Conservation (phyloP, 2,797 vertebrate species). For the Onychomys torridus region DNA sequence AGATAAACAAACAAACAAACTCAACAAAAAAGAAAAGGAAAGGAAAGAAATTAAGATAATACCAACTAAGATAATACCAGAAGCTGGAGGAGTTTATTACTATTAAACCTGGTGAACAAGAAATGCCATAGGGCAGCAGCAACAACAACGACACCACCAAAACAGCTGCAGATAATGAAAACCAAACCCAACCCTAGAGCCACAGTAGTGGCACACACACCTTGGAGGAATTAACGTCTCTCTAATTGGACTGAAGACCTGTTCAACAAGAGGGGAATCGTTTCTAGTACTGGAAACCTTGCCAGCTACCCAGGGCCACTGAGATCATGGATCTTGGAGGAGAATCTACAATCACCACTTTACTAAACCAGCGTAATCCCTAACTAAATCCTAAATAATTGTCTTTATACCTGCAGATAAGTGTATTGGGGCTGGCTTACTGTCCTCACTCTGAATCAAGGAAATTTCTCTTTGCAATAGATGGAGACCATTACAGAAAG, state of each 20-base stretch:
- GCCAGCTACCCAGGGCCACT: not conserved
- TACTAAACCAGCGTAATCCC: not conserved
- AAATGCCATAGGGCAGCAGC: not conserved
- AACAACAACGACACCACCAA: not conserved
- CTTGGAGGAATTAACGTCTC: not conserved
- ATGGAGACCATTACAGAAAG: not conserved
- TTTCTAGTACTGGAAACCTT: not conserved
- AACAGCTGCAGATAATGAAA: not conserved
- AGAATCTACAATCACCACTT: not conserved
- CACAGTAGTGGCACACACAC: not conserved
- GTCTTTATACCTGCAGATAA: not conserved
- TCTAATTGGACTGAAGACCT: not conserved
- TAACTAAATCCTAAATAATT: not conserved
- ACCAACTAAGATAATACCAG: not conserved
- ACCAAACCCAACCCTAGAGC: not conserved
- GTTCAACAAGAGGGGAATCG: not conserved
- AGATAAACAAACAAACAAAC: no score
- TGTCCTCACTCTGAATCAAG: not conserved
- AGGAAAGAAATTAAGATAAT: not conserved
- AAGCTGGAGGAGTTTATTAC: not conserved
- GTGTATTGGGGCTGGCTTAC: no score
- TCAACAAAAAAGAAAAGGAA: not conserved
- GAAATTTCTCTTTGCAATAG: not conserved
- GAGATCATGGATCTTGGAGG: not conserved
- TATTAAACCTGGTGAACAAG: not conserved